Evolutionary conservation across 2,888 invertebrate species (phyloP).

Genomic region (Strigamia transsilvanica): DNA sequence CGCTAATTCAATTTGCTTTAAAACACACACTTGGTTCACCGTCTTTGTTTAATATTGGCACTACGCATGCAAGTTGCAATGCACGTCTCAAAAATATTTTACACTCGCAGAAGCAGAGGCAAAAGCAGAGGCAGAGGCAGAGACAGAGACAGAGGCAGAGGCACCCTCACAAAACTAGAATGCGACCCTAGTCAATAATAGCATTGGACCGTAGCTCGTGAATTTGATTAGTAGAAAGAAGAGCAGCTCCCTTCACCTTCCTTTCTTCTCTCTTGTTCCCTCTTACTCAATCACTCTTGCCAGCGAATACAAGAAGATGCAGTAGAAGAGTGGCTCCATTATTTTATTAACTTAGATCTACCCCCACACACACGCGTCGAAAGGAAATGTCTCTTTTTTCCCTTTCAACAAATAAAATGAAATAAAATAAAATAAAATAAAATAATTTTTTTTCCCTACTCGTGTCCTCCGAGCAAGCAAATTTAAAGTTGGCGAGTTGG

Average conservation of each 20-base stretch:
- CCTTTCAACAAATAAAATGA: background rate
- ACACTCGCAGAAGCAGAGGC: background rate
- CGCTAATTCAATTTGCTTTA: background rate
- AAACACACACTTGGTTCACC: background rate
- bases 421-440: background rate
- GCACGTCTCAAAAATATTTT: constrained; percentile 7
- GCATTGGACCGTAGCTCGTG: constrained; percentile 42
- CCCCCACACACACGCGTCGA: background rate
- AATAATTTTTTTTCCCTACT: background rate
- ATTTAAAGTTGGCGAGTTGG: constrained; percentile 33
- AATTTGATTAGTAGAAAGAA: constrained; percentile 31
- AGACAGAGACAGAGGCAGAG: no score
- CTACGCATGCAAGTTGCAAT: background rate
- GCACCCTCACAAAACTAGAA: background rate
- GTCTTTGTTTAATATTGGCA: background rate
- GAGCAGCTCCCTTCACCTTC: constrained; percentile 26
- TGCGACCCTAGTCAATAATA: constrained; percentile 41
- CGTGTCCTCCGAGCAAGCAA: background rate
- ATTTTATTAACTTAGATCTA: constrained; percentile 31
- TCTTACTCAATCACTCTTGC: constrained; percentile 42
- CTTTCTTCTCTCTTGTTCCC: background rate
- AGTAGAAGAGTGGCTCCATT: constrained; percentile 27
- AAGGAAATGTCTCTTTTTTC: background rate
- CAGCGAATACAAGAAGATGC: constrained; percentile 24
- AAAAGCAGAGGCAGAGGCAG: no score